These are phyloP conservation scores for Oscarella lobularis DNA, from an alignment of 37 sponge, comb jelly and placozoan genomes.

Conservation along the genomic window DNA sequence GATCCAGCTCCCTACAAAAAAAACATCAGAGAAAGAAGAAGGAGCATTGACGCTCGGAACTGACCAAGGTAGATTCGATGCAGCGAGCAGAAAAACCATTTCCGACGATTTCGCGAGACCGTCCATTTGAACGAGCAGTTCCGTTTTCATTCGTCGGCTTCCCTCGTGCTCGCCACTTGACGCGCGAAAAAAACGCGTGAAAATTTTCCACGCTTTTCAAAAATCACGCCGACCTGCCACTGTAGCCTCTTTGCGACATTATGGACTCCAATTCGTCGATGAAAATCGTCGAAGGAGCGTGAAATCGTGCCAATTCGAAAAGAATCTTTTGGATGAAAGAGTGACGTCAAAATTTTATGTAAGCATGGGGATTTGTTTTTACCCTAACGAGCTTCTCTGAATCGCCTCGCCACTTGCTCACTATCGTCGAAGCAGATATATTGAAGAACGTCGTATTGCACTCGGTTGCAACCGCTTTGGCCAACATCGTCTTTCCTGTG, in stretches of 20 bases:
- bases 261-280: conserved; percentile 96
- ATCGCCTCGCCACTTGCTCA: conserved; percentile 92
- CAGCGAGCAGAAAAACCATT: conserved; percentile 88
- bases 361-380: too few relatives aligned
- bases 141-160: conserved; percentile 83
- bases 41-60: too few relatives aligned
- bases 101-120: conserved; percentile 64
- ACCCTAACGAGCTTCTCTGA: conserved; percentile 93
- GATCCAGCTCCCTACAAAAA: conserved; percentile 96
- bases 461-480: conserved; percentile 97
- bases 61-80: conserved; percentile 97
- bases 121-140: conserved; percentile 96
- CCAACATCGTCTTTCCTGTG: conserved; percentile 96
- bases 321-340: background rate
- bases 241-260: conserved; percentile 74
- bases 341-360: background rate
- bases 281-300: conserved; percentile 94
- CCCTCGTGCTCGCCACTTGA: conserved; percentile 90
- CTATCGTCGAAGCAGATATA: conserved; percentile 82
- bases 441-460: conserved; percentile 99
- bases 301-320: conserved; percentile 57
- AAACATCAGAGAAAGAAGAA: too few relatives aligned
- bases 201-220: too few relatives aligned
- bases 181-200: too few relatives aligned
- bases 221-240: too few relatives aligned